Evolutionary conservation across 1,140 invertebrate genomes (phyloP).

Genomic region (Neomicropteryx cornuta): DNA sequence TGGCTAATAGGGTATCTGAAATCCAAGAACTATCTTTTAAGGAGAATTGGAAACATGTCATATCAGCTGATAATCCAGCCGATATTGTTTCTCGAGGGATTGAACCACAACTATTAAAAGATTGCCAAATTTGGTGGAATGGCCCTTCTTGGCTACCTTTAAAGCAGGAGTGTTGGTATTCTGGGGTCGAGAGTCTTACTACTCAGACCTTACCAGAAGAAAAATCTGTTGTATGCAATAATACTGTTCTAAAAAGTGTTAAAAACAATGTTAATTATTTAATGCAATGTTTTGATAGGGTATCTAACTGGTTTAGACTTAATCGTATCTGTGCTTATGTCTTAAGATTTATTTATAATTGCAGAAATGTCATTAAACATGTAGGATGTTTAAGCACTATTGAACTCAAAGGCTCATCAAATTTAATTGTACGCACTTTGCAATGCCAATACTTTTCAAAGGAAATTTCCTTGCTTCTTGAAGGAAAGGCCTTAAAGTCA

Average conservation of each 20-base stretch:
- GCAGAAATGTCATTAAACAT: neutral
- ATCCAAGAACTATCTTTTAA: conserved; percentile 17
- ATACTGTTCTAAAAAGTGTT: neutral
- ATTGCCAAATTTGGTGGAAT: conserved; percentile 18
- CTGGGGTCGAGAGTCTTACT: neutral
- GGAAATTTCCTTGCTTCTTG: neutral
- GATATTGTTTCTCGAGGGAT: conserved; percentile 22
- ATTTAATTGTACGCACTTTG: conserved; percentile 3
- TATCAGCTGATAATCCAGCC: conserved; percentile 21
- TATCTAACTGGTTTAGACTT: no score
- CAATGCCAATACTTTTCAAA: neutral
- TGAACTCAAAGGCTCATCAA: neutral
- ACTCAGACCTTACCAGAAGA: neutral
- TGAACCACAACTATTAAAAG: conserved; percentile 12
- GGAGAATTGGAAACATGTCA: conserved; percentile 20
- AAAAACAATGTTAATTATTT: neutral
- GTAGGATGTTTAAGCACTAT: neutral
- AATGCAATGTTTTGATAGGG: no score
- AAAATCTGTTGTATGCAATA: neutral
- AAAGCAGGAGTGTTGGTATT: neutral
- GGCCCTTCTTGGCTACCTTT: conserved; percentile 13
- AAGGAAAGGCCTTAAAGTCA: neutral
- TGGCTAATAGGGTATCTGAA: conserved; percentile 22
- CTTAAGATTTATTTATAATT: neutral
- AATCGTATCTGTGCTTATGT: neutral